A percentile compares a stretch with the other conserved stretches of the same genome.
Evolutionary conservation across 2,888 invertebrate species (phyloP).

Genomic region (Eretmocerus hayati): DNA sequence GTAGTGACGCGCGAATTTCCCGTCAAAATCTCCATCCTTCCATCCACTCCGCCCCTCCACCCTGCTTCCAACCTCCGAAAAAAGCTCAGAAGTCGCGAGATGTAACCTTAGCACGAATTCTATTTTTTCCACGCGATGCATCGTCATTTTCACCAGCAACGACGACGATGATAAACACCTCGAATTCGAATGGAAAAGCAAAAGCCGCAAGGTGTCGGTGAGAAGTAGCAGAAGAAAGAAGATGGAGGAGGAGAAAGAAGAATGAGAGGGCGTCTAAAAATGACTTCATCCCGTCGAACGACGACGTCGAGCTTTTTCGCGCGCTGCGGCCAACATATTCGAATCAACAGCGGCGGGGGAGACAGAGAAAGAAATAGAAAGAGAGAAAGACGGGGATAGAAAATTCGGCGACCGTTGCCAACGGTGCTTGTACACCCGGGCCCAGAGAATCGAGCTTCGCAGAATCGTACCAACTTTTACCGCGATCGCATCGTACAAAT

Average conservation of each 20-base stretch:
- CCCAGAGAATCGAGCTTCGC: constrained; percentile 23
- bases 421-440: constrained; percentile 15
- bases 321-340: not conserved
- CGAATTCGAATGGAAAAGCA: constrained; percentile 4
- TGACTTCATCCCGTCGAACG: constrained; percentile 17
- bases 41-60: not conserved
- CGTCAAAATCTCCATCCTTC: not conserved
- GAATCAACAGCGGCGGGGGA: constrained; percentile 2
- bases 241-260: constrained; percentile 4
- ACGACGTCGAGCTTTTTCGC: too few species aligned
- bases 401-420: constrained; percentile 22
- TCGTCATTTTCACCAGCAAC: not conserved
- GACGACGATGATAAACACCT: not conserved
- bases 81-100: constrained; percentile 9
- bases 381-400: constrained; percentile 13
- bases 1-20: not conserved
- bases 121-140: constrained; percentile 33
- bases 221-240: constrained; percentile 9
- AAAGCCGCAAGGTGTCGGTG: constrained; percentile 20
- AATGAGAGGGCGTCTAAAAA: constrained; percentile 21
- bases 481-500: constrained; percentile 36
- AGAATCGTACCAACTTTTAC: constrained; percentile 44
- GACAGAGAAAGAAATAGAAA: constrained; percentile 8
- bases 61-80: too few species aligned
- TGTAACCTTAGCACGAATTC: constrained; percentile 46